Evolutionary conservation across 2,888 invertebrate genomes (phyloP).

Genomic region (Cetonia aurata): DNA sequence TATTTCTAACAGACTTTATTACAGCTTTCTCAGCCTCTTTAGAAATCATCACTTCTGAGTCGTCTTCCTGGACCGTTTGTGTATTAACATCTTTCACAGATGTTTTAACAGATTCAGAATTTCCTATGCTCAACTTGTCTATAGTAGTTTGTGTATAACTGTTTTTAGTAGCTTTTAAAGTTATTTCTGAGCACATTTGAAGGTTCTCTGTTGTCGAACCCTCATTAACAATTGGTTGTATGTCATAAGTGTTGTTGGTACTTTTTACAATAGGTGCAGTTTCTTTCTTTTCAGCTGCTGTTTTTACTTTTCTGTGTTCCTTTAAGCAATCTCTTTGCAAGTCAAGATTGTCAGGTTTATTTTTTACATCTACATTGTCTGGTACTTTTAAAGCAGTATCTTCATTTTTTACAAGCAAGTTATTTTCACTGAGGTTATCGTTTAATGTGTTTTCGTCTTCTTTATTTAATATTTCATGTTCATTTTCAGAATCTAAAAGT

Average conservation of each 20-base stretch:
- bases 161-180: constrained; percentile 10
- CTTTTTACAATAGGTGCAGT: constrained; percentile 26
- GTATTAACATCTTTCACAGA: constrained; percentile 1
- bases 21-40: too few species aligned
- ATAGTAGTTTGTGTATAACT: constrained; percentile 14
- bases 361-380: neutral
- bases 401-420: neutral
- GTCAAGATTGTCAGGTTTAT: neutral
- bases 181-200: neutral
- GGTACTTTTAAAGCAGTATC: neutral
- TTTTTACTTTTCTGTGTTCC: constrained; percentile 38
- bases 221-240: constrained; percentile 16
- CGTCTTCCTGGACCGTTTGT: constrained; percentile 8
- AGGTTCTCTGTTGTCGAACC: neutral
- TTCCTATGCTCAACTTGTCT: neutral
- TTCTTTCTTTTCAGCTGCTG: constrained; percentile 41
- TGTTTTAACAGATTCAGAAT: constrained; percentile 8
- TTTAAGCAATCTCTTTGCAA: neutral
- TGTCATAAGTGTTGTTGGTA: neutral
- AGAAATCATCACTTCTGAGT: too few species aligned
- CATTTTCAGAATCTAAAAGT: constrained; percentile 2
- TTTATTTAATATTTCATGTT: constrained; percentile 16
- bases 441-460: neutral
- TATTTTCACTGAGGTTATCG: neutral
- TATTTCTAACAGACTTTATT: neutral